A percentile compares a stretch with the other conserved stretches of the same genome.
Evolutionary conservation across 2,888 invertebrate species (phyloP).

Genomic region (Gari tellinella): DNA sequence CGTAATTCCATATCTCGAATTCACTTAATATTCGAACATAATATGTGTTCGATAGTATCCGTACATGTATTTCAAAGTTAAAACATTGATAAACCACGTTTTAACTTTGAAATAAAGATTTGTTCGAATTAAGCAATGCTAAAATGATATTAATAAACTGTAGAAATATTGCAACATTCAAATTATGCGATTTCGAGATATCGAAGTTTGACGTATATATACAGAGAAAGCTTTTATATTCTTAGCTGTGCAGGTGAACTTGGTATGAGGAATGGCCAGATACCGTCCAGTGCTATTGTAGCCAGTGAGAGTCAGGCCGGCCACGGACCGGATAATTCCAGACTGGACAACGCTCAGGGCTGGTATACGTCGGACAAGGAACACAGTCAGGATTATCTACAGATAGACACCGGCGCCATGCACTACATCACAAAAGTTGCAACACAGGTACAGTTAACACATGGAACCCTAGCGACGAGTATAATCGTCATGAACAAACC

Average conservation of each 20-base stretch:
- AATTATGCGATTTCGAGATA: too few relatives aligned
- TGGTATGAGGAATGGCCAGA: constrained; percentile 49
- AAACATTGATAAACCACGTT: too few relatives aligned
- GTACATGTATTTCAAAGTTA: too few relatives aligned
- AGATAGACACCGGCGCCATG: constrained; percentile 45
- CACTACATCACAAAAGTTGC: constrained; percentile 53
- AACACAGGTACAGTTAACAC: constrained; percentile 50
- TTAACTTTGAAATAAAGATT: too few relatives aligned
- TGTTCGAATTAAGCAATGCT: too few relatives aligned
- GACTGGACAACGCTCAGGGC: constrained; percentile 48
- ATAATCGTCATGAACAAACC: too few relatives aligned
- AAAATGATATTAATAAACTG: too few relatives aligned
- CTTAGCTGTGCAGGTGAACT: constrained; percentile 42
- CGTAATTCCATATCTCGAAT: too few relatives aligned
- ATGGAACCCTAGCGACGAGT: too few relatives aligned
- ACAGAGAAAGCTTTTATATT: not conserved
- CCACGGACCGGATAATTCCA: constrained; percentile 42
- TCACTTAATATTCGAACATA: too few relatives aligned
- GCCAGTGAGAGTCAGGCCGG: constrained; percentile 47
- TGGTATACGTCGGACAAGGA: constrained; percentile 60
- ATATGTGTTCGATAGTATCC: too few relatives aligned
- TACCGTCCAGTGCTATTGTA: constrained; percentile 42
- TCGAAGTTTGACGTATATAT: not conserved
- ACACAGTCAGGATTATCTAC: constrained; percentile 46
- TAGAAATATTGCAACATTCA: too few relatives aligned